Evolutionary conservation across 2,888 invertebrate species (phyloP), one percentile per base, ranked within the genome.

Genomic region (Beris chalybata): DNA sequence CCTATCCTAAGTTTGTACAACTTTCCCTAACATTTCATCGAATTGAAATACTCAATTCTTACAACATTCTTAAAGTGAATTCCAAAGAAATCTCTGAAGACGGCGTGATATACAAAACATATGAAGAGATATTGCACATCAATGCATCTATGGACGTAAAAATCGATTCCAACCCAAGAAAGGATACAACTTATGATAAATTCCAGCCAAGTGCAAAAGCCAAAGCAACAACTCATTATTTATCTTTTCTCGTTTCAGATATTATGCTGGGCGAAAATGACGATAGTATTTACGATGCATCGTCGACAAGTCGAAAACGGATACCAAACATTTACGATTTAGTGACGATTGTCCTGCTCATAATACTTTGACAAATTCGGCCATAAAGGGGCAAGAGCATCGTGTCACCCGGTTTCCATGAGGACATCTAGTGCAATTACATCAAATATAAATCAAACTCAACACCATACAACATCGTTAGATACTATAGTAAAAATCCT

Each of bases 251-350:
- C 43, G 63, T 72, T 70, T 53, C 67, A 76, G 76, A 75, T 68
- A 65, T 74, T 54, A 73, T 74, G 61, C 71, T 74, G 54, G 73
- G 72, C 56, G 71, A 71, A 54, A 74, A 73, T 50, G 73, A 73
- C 66, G 75, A 74, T 58, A 74, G 74, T 53, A 71, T 71, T 15
- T 69, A 73, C 55, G 73, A 74, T 61, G 72, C 72, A 29, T 72
- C 74, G 58, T 71, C 73, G 66, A 68, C 72, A 50, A n/a, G 54
- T 29, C 52, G 29, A 58, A 43, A 38, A 9, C 38, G n/a, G n/a
- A 44, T 43, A 30, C 12, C 13, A 45, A 58, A 31, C 30, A 45
- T 47, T 45, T 32, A 44, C 50, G 55, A 59, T 53, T 31, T 64
- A 50, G 47, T 52, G 38, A 56, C 64, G 56, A 13, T 64, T 32